phyloP scores from a whole-genome alignment of 2,888 invertebrate genomes.

The Drosophila acutilabella region DNA sequence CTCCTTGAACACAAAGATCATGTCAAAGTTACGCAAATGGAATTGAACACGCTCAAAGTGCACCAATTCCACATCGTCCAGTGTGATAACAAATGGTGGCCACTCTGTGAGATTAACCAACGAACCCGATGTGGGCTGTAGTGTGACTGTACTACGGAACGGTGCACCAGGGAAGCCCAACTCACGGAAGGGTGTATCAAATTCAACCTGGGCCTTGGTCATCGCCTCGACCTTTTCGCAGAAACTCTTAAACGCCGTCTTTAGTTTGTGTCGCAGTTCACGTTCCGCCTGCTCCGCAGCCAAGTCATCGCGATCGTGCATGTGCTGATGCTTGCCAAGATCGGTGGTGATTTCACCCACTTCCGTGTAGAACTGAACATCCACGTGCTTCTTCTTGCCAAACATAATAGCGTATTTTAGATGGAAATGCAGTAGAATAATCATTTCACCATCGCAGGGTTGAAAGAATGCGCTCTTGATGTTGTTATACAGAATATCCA shows the following conservation, averaged over 20 bases:
- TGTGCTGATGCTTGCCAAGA: constrained; percentile 99
- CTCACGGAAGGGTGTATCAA: constrained; percentile 99
- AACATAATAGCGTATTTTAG: constrained; percentile 99
- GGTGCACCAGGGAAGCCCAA: constrained; percentile 99
- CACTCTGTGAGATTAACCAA: constrained; percentile 98
- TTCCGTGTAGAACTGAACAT: constrained; percentile 99
- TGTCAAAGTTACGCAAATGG: constrained; percentile 99
- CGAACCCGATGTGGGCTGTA: constrained; percentile 99
- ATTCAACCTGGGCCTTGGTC: constrained; percentile 98
- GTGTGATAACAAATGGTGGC: constrained; percentile 99
- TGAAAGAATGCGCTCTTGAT: constrained; percentile 99
- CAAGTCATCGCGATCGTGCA: constrained; percentile 99
- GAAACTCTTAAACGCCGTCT: constrained; percentile 99
- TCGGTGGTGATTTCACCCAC: constrained; percentile 99
- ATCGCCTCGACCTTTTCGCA: constrained; percentile 98
- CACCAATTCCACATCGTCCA: constrained; percentile 98
- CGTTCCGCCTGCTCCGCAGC: constrained; percentile 99
- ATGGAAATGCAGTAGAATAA: constrained; percentile 99
- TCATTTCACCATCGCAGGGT: constrained; percentile 99
- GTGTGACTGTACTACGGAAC: constrained; percentile 96
- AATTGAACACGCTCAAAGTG: constrained; percentile 99
- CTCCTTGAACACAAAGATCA: constrained; percentile 99
- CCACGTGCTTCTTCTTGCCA: constrained; percentile 99
- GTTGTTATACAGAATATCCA: constrained; percentile 99
- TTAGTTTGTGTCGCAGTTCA: constrained; percentile 97